Percentiles rank a stretch among this genome's conserved stretches.
Evolutionary conservation across 2,888 invertebrate species (phyloP).

Genomic region (Heteromyza rotundicornis): DNA sequence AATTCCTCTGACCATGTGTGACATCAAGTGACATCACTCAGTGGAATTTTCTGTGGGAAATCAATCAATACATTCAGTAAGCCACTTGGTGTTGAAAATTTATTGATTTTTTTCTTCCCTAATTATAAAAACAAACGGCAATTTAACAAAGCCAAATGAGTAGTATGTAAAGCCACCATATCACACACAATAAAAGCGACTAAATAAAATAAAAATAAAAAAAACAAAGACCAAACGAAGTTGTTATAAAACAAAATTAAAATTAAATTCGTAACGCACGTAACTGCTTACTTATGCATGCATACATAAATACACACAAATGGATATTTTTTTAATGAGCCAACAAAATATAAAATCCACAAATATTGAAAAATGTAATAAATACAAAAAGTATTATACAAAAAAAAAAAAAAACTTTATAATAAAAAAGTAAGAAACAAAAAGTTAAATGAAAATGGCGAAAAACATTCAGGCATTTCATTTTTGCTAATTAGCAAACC

Average conservation of each 20-base stretch:
- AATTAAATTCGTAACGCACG: too few species aligned
- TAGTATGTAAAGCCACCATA: too few species aligned
- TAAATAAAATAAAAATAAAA: not conserved
- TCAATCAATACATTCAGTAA: too few species aligned
- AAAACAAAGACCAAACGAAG: not conserved
- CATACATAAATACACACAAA: not conserved
- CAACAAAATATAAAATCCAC: not conserved
- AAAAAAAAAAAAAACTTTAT: not conserved
- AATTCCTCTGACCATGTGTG: too few species aligned
- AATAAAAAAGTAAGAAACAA: not conserved
- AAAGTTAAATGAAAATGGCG: not conserved
- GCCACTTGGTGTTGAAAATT: too few species aligned
- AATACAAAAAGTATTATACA: not conserved
- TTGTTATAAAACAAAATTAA: not conserved
- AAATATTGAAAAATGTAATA: not conserved
- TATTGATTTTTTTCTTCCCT: too few species aligned
- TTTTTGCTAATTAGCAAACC: conserved; percentile 2
- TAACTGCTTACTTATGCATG: not conserved
- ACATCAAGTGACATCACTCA: too few species aligned
- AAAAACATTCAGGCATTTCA: too few species aligned
- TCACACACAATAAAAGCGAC: too few species aligned
- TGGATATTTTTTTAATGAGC: not conserved
- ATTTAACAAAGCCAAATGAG: too few species aligned
- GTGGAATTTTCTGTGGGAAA: too few species aligned
- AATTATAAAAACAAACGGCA: too few species aligned